Conservation (phyloP, 1,140 invertebrate species). For the Drosophila melanica region DNA sequence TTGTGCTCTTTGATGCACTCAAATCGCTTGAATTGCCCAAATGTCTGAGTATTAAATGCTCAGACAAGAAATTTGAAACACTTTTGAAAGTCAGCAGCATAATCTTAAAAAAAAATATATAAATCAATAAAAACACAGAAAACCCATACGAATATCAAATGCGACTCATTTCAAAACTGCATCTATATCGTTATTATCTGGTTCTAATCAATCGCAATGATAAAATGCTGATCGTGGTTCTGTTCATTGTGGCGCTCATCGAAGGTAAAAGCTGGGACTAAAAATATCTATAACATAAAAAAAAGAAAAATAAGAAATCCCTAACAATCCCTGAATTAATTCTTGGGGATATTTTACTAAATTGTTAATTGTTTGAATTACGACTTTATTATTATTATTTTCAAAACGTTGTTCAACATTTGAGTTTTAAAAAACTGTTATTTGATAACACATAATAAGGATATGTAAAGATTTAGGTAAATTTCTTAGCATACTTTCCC, state of each 20-base stretch:
- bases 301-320: neutral
- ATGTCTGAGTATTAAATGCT: constrained; percentile 9
- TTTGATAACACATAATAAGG: too few species aligned
- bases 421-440: too few species aligned
- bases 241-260: constrained; percentile 59
- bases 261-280: constrained; percentile 59
- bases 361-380: too few species aligned
- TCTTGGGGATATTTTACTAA: neutral
- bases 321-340: neutral
- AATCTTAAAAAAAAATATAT: neutral
- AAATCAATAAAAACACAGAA: neutral
- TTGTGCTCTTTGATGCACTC: constrained; percentile 6
- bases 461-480: too few species aligned
- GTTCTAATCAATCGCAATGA: constrained; percentile 54
- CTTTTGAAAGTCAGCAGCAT: neutral
- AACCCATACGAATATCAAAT: constrained; percentile 38
- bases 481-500: too few species aligned
- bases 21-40: constrained; percentile 4
- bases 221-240: constrained; percentile 72
- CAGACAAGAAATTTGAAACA: constrained; percentile 13
- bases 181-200: constrained; percentile 32
- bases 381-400: too few species aligned
- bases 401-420: too few species aligned
- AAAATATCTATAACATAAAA: constrained; percentile 1
- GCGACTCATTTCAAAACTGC: constrained; percentile 51